Evolutionary conservation across 2,113 vertebrate species (phyloP), one percentile per base, ranked within the genome.

Genomic region (Perca flavescens): DNA sequence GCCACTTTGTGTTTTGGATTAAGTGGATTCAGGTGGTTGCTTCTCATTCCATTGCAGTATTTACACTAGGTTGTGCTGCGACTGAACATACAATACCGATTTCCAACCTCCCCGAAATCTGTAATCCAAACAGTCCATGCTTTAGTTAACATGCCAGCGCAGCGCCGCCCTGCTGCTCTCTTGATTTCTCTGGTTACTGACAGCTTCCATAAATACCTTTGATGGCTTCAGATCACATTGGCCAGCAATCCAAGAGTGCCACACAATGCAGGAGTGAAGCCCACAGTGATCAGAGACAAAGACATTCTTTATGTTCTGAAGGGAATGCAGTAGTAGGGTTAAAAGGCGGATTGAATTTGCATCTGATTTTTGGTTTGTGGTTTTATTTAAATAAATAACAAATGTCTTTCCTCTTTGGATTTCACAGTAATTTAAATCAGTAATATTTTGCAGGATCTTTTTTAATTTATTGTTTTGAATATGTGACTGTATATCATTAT

Each of bases 131-230:
- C 77, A 89, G 64, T 78, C 62, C 79, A 22, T 77, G 75, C 60
- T 92, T 91, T 58, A 54, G 80, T 68, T 52, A 85, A 83, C 81
- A 83, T 78, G 69, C 66, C 82, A 84, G 62, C 69, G 77, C 86
- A 60, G 83, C 46, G 19, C 81, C 80, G 79, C 78, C 76, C 80
- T 53, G 63, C 76, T 66, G 86, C 79, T 86, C 73, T 65, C 79
- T 83, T 86, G 72, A 86, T 86, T 87, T 66, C 79, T 77, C 47
- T 28, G 70, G 52, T 79, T 74, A 82, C 85, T 82, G 87, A 90
- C 91, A 85, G 65, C 83, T 75, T 81, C 82, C 74, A 84, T 67
- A 89, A 93, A 88, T 83, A 88, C 79, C 74, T 81, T 62, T 87
- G 88, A 89, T 77, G 49, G 82, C 85, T 78, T 88, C 77, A 80